Evolutionary conservation across 2,888 invertebrate genomes (phyloP), one percentile per base, ranked within the genome.

Genomic region (Euplagia quadripunctaria): DNA sequence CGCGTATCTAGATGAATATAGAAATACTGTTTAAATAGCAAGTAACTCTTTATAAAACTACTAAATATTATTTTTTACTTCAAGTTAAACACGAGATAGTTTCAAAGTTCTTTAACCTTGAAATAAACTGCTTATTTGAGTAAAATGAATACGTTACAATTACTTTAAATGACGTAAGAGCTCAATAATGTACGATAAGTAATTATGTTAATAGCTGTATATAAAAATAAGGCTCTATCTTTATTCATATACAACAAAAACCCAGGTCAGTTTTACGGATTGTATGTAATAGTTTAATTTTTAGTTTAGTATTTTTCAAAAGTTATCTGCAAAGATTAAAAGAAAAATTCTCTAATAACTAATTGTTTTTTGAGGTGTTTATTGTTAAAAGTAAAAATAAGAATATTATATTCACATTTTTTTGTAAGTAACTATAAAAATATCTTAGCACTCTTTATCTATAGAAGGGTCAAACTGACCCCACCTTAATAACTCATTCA

Each of bases 401-500:
- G 4, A 58, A 4, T 11, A 12, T 20, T 11, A 8, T 55, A 12
- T 31, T n/a, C 31, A 31, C 31, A 64, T 64, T 71, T 75, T n/a
- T 77, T 68, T 70, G 49, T 51, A 9, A 70, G n/a, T 46, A 68
- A 73, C 72, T 72, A 69, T 72, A 71, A 51, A 14, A 64, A 66
- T 58, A 64, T 70, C 16, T 67, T 67, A 77, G 8, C 31, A 71
- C 68, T 70, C 69, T 71, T 64, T 68, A 78, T 74, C 76, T 76
- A 79, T 74, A 83, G 81, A 61, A 84, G 78, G 80, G 80, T 82
- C 71, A 80, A 82, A 66, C 68, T 78, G 77, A 84, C 87, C 89
- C 89, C 84, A 80, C 74, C 81, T 71, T 68, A 76, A 89, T 89
- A 88, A 85, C 80, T 88, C 87, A 90, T 90, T 88, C 80, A 81